Base-by-base conservation (phyloP, 2,888 invertebrate species). In the Tryphoninae sp. region DNA sequence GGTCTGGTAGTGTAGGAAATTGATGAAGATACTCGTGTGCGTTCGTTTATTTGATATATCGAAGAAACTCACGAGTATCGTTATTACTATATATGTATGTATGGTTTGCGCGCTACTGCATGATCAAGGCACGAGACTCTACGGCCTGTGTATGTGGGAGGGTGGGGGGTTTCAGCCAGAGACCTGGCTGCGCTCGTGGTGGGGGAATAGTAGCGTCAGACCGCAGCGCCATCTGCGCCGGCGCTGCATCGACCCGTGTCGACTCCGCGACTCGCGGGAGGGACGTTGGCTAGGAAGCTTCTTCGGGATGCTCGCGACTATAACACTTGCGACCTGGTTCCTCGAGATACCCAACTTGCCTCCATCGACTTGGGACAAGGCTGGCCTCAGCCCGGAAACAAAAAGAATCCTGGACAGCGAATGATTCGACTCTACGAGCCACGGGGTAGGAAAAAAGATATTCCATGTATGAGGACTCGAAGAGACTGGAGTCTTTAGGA, bases 211-310 rank as follows among this genome's bases (percentile, higher is more conserved):
- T 62, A 53, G 23, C 51, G 74, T 22, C 45, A 51, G 26, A 65
- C 64, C 13, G 61, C 19, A 49, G 80, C 33, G 6, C 4, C 85
- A 81, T 87, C 84, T 87, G 89, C 88, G 89, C 88, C 88, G 88
- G 86, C 88, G 88, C 89, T 88, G 87, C 89, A 90, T 90, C 90
- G 90, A 90, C 89, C 89, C 87, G 82, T 76, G 45, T 8, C 55
- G 19, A 1, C 55, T 19, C 0, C 19, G 55, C 19, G 19, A 19
- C 55, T 55, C 55, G 19, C 55, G 55, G 55, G 55, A 55, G 55
- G 55, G 55, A 55, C 16, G 19, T 19, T 45, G 13, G 19, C 22
- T 19, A 55, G 55, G 9, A 55, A 55, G 55, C 22, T 55, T 55
- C 22, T 55, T 55, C 53, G 61, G 64, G 42, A 64, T 67, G 58